phyloP scores from a whole-genome alignment of 1,140 invertebrate species.

The Aphelinus atriplicis region DNA sequence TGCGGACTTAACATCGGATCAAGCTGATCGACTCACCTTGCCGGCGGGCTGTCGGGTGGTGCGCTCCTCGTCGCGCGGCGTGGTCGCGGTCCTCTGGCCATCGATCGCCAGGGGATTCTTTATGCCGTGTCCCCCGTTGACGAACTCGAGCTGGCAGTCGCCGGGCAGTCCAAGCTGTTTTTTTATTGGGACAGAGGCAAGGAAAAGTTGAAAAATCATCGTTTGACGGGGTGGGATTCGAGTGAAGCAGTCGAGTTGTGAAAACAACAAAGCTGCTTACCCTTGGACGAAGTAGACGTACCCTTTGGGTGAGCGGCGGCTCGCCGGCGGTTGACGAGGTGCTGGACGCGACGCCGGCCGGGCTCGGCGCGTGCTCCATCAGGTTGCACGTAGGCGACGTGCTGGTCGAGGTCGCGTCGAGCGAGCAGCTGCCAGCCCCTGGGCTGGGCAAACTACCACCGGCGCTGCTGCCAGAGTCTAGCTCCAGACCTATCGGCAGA shows the following conservation, averaged over 20 bases:
- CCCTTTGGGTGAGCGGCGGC: constrained; percentile 53
- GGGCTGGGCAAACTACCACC: constrained; percentile 81
- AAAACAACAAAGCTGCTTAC: constrained; percentile 72
- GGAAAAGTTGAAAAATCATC: constrained; percentile 31
- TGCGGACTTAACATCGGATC: no score
- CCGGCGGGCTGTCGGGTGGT: constrained; percentile 54
- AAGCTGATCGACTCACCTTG: constrained; percentile 52
- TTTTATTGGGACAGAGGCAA: constrained; percentile 46
- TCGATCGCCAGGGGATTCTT: constrained; percentile 94
- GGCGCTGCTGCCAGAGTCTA: constrained; percentile 78
- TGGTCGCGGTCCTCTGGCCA: constrained; percentile 62
- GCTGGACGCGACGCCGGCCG: constrained; percentile 72
- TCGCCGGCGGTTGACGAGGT: constrained; percentile 67
- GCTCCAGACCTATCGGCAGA: constrained; percentile 66
- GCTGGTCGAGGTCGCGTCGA: constrained; percentile 71
- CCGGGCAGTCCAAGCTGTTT: constrained; percentile 83
- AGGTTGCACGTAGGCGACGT: constrained; percentile 69
- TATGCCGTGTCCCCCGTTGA: constrained; percentile 98
- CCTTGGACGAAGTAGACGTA: constrained; percentile 82
- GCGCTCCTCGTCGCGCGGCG: constrained; percentile 60
- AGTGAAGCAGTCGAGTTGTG: constrained; percentile 73
- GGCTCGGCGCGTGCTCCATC: constrained; percentile 65
- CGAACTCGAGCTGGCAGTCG: constrained; percentile 92
- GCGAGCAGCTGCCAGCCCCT: constrained; percentile 73
- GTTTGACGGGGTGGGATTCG: neutral